These are phyloP conservation scores for Gulo gulo DNA, from an alignment of 2,113 vertebrate genomes.

Conservation along the genomic window DNA sequence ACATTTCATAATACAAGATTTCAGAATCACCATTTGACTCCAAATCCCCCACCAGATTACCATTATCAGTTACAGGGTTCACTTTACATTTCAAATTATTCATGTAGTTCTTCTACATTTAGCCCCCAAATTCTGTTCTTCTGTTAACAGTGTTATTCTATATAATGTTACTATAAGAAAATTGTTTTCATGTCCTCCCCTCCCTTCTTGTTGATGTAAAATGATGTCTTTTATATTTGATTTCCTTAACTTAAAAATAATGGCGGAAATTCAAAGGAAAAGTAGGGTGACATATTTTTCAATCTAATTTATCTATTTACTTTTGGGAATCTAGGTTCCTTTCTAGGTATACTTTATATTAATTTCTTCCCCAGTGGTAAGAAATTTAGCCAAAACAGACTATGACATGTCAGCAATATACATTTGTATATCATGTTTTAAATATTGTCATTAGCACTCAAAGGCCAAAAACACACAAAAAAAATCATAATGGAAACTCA, in stretches of 20 bases:
- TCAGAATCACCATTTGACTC: background rate
- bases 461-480: background rate
- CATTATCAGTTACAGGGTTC: conserved; percentile 49
- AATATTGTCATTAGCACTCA: background rate
- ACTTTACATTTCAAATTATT: conserved; percentile 32
- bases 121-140: conserved; percentile 55
- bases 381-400: background rate
- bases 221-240: background rate
- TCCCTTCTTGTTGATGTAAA: background rate
- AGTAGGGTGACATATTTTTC: background rate
- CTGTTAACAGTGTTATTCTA: conserved; percentile 12
- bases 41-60: background rate
- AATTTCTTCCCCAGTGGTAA: background rate
- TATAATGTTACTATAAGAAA: background rate
- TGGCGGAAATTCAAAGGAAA: background rate
- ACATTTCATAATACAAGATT: background rate
- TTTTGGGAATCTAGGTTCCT: background rate
- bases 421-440: background rate
- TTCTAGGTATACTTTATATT: background rate
- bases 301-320: background rate
- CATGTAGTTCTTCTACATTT: conserved; percentile 40
- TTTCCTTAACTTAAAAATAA: conserved; percentile 15
- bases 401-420: background rate
- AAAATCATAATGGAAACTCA: background rate
- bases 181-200: background rate